Percentiles rank a stretch among this genome's conserved stretches.
Conservation (phyloP, 2,888 invertebrate species). For the Acholoe squamosa region DNA sequence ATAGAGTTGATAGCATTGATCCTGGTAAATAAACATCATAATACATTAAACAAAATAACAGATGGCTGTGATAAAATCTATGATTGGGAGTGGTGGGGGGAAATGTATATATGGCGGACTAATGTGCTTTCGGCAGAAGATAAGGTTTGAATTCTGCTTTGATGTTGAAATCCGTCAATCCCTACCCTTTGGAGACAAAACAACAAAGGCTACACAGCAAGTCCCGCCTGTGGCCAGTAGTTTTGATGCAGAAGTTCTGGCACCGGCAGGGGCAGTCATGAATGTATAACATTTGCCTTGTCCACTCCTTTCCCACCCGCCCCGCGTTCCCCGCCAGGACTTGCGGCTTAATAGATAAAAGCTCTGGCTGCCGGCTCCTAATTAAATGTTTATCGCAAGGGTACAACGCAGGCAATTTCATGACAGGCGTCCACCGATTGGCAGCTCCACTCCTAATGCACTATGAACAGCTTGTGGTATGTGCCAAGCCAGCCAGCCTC, state of each 20-base stretch:
- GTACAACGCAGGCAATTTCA: neutral
- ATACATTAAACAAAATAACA: no score
- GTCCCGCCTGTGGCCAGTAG: neutral
- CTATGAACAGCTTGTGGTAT: neutral
- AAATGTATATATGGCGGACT: no score
- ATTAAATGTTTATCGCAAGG: constrained; percentile 34
- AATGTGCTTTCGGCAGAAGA: neutral
- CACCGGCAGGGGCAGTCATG: neutral
- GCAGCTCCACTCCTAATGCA: neutral
- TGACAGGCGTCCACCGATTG: neutral
- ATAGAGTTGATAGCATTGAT: no score
- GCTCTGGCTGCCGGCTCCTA: constrained; percentile 23
- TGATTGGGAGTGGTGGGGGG: no score
- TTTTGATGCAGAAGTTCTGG: neutral
- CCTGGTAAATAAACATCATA: no score
- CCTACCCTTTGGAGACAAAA: neutral
- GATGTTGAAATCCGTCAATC: constrained; percentile 11
- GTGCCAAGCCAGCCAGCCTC: neutral
- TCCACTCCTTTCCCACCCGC: neutral
- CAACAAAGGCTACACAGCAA: neutral
- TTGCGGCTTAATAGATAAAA: constrained; percentile 33
- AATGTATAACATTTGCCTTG: neutral
- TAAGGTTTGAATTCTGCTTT: neutral
- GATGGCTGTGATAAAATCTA: no score
- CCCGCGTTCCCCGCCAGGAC: neutral